These are phyloP conservation scores for Copidosoma floridanum DNA, from an alignment of 1,140 invertebrate species.

Conservation along the genomic window DNA sequence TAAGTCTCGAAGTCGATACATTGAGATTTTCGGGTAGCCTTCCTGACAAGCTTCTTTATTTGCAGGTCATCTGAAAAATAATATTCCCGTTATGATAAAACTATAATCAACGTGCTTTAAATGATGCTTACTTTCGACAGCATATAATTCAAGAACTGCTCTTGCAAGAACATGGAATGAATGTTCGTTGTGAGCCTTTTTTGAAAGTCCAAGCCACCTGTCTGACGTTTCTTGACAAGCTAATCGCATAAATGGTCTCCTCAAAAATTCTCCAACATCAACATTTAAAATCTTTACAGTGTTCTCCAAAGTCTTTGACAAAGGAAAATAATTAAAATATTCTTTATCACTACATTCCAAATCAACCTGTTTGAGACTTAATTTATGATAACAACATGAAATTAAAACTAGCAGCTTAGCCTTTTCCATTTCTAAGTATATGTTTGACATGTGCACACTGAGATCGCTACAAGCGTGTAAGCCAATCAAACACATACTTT, in stretches of 20 bases:
- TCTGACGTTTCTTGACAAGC: conserved; percentile 61
- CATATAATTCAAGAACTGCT: conserved; percentile 62
- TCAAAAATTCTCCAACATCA: conserved; percentile 51
- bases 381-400: conserved; percentile 86
- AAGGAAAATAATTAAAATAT: conserved; percentile 65
- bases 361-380: conserved; percentile 44
- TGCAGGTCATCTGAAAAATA: conserved; percentile 57
- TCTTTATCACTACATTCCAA: conserved; percentile 28
- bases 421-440: conserved; percentile 66
- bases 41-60: conserved; percentile 59
- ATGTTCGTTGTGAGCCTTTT: conserved; percentile 53
- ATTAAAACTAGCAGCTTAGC: conserved; percentile 68
- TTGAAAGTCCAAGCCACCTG: conserved; percentile 51
- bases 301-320: conserved; percentile 56
- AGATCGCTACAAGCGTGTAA: conserved; percentile 86
- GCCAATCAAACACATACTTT: conserved; percentile 61
- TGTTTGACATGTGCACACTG: conserved; percentile 67
- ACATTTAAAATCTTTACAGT: conserved; percentile 42
- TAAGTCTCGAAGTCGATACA: conserved; percentile 57
- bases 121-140: conserved; percentile 59
- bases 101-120: neutral
- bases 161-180: conserved; percentile 62
- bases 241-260: conserved; percentile 65
- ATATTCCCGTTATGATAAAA: conserved; percentile 5
- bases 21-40: conserved; percentile 58